Percentiles rank a stretch among this genome's conserved stretches.
Evolutionary conservation across 2,888 invertebrate genomes (phyloP).

Genomic region (Scaeva pyrastri): DNA sequence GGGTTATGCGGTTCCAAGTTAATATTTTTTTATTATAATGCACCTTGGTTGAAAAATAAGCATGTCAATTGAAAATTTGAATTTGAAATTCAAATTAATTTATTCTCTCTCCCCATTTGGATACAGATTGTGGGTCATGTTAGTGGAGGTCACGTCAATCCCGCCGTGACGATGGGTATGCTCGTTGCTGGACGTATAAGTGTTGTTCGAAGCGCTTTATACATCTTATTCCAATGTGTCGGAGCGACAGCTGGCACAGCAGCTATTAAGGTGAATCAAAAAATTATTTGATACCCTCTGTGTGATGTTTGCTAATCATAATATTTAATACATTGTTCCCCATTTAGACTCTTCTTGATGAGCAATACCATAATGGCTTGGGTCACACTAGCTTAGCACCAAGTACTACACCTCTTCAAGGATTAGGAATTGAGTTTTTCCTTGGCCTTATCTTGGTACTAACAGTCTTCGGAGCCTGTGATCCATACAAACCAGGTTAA

Average conservation of each 20-base stretch:
- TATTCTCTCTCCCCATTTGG: constrained; percentile 67
- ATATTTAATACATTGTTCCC: constrained; percentile 10
- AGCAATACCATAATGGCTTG: constrained; percentile 86
- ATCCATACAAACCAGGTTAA: constrained; percentile 82
- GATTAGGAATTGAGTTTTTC: constrained; percentile 95
- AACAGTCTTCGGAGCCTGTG: constrained; percentile 92
- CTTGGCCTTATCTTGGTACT: constrained; percentile 94
- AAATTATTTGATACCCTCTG: not conserved
- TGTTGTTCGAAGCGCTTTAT: constrained; percentile 89
- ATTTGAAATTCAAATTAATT: constrained; percentile 73
- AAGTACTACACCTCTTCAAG: constrained; percentile 89
- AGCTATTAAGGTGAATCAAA: constrained; percentile 86
- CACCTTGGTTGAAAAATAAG: constrained; percentile 1
- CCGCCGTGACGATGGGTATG: constrained; percentile 94
- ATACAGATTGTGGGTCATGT: constrained; percentile 92
- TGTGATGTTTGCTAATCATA: not conserved
- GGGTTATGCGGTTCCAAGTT: not conserved
- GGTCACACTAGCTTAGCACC: constrained; percentile 88
- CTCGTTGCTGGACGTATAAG: constrained; percentile 91
- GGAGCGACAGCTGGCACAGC: constrained; percentile 93
- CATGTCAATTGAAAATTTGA: constrained; percentile 60
- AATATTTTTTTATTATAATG: not conserved
- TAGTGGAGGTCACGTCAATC: constrained; percentile 96
- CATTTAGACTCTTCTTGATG: constrained; percentile 88
- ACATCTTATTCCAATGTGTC: constrained; percentile 92